Percentiles rank a stretch among this genome's conserved stretches.
Conservation (phyloP, 2,888 invertebrate genomes). For the Stomorhina lunata region DNA sequence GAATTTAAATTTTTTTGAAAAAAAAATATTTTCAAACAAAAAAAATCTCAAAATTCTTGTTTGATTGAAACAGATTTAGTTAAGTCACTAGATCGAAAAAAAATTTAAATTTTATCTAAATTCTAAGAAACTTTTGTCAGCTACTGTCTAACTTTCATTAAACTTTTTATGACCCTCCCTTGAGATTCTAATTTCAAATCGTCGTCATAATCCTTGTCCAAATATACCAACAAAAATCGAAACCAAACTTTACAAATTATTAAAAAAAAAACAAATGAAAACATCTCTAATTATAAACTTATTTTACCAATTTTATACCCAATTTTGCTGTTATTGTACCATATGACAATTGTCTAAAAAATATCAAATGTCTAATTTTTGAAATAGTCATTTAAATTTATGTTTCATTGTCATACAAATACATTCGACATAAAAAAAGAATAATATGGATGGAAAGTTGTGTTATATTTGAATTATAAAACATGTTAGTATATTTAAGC, state of each 20-base stretch:
- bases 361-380: conserved; percentile 78
- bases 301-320: conserved; percentile 14
- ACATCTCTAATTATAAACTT: conserved; percentile 36
- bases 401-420: conserved; percentile 61
- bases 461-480: too few relatives aligned
- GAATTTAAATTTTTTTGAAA: background rate
- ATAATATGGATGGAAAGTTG: too few relatives aligned
- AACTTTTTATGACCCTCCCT: background rate
- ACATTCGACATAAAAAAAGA: background rate
- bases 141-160: background rate
- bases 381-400: conserved; percentile 73
- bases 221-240: background rate
- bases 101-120: too few relatives aligned
- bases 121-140: too few relatives aligned
- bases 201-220: background rate
- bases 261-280: background rate
- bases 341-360: conserved; percentile 57
- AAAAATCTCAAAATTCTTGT: too few relatives aligned
- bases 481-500: too few relatives aligned
- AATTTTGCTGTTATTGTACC: conserved; percentile 29
- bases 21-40: background rate
- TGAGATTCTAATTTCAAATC: background rate
- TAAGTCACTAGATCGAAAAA: too few relatives aligned
- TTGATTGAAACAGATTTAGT: too few relatives aligned
- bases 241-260: conserved; percentile 27